A percentile compares a stretch with the other conserved stretches of the same genome.
phyloP scores from a whole-genome alignment of 37 sponge, comb jelly and placozoan species.

The Beroe ovata region DNA sequence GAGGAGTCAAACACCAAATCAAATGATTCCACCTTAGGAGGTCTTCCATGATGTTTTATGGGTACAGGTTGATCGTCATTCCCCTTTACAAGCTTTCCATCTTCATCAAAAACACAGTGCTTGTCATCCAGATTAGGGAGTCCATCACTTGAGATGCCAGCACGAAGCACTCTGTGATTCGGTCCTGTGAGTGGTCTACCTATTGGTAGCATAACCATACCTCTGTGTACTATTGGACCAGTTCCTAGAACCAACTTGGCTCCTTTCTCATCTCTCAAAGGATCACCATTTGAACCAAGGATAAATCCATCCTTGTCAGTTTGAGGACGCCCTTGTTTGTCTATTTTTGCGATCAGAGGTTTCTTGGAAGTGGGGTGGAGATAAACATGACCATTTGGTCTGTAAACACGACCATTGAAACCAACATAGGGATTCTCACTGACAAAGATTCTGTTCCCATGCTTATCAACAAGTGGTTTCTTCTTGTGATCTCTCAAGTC shows the following conservation, averaged over 20 bases:
- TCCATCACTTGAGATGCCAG: constrained; percentile 5
- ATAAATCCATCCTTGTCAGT: background rate
- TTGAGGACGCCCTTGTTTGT: background rate
- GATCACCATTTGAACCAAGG: background rate
- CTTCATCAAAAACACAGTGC: constrained; percentile 6
- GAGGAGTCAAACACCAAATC: background rate
- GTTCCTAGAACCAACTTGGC: background rate
- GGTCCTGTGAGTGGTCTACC: constrained; percentile 26
- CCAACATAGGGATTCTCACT: constrained; percentile 34
- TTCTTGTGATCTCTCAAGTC: background rate
- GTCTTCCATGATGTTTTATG: background rate
- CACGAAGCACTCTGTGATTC: background rate
- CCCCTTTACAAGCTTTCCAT: background rate
- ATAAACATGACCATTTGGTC: background rate
- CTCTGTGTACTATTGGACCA: constrained; percentile 1
- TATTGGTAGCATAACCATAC: constrained; percentile 14
- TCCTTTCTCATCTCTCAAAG: constrained; percentile 11
- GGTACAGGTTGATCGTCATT: constrained; percentile 20
- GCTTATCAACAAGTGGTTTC: background rate
- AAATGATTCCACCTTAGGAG: background rate
- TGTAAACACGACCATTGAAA: constrained; percentile 14
- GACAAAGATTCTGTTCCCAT: background rate
- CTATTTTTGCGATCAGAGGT: background rate
- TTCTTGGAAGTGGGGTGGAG: constrained; percentile 11
- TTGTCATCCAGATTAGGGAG: constrained; percentile 3